phyloP scores from a whole-genome alignment of 2,113 vertebrate genomes.

The Dasyornis broadbenti region DNA sequence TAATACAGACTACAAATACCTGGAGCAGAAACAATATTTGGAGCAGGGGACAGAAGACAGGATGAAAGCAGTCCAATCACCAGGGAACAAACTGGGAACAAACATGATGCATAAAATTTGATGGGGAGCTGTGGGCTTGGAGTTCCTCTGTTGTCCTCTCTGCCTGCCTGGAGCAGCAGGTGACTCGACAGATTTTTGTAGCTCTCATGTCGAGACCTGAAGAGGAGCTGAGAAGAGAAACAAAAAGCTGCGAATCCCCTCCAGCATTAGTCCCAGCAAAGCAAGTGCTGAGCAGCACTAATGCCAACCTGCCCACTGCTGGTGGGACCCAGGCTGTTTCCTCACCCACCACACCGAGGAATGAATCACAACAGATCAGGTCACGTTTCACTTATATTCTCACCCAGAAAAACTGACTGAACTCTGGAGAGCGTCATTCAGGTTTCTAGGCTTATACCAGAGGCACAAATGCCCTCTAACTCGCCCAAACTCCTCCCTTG shows the following conservation, averaged over 20 bases:
- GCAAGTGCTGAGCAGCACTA: not conserved
- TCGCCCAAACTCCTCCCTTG: not conserved
- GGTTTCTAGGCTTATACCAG: not conserved
- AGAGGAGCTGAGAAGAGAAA: not conserved
- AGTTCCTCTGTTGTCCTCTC: not conserved
- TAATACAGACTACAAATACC: not conserved
- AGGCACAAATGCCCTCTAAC: constrained; percentile 23
- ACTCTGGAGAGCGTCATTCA: not conserved
- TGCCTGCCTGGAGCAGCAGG: not conserved
- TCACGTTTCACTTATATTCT: not conserved
- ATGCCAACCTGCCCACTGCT: not conserved
- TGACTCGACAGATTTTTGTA: not conserved
- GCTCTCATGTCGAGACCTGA: not conserved
- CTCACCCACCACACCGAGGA: fast-evolving
- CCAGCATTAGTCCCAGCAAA: not conserved
- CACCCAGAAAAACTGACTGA: not conserved
- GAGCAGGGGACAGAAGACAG: not conserved
- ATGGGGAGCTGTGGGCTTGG: not conserved
- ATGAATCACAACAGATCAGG: not conserved
- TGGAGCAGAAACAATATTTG: not conserved
- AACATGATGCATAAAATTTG: not conserved
- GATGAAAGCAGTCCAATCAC: not conserved
- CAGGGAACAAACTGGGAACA: not conserved
- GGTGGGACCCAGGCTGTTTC: not conserved
- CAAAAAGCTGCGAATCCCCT: not conserved